Percentiles rank a stretch among this genome's conserved stretches.
Conservation (phyloP, 2,797 vertebrate genomes). For the Lutjanus argentimaculatus region DNA sequence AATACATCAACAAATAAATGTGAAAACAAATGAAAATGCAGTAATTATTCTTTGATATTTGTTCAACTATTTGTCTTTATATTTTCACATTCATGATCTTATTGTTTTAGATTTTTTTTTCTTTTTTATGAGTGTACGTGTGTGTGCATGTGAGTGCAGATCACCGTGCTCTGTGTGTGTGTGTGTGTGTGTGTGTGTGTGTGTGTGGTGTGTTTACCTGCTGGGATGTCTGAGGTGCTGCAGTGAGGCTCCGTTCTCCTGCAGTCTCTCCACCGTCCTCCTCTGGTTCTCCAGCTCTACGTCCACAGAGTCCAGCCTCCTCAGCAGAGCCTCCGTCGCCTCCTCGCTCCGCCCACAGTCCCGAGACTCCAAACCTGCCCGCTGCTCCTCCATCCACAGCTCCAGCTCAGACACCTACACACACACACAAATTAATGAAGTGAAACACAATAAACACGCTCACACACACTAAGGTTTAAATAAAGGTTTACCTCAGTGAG, state of each 20-base stretch:
- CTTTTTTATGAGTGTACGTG: background rate
- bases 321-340: conserved; percentile 84
- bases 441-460: background rate
- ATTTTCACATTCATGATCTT: too few relatives aligned
- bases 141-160: too few relatives aligned
- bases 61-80: too few relatives aligned
- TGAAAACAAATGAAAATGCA: too few relatives aligned
- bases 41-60: too few relatives aligned
- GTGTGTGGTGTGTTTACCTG: conserved; percentile 78
- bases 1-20: too few relatives aligned
- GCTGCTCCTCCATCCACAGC: conserved; percentile 89
- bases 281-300: conserved; percentile 88
- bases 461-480: background rate
- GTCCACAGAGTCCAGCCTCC: conserved; percentile 87
- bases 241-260: conserved; percentile 82
- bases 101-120: too few relatives aligned
- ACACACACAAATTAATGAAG: background rate
- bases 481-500: conserved; percentile 85
- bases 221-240: conserved; percentile 84
- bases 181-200: too few relatives aligned
- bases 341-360: conserved; percentile 90
- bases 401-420: conserved; percentile 89
- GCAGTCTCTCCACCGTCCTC: conserved; percentile 77
- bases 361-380: conserved; percentile 77
- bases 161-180: too few relatives aligned